Conservation (phyloP, 2,888 invertebrate species). For the Criorhina ranunculi region DNA sequence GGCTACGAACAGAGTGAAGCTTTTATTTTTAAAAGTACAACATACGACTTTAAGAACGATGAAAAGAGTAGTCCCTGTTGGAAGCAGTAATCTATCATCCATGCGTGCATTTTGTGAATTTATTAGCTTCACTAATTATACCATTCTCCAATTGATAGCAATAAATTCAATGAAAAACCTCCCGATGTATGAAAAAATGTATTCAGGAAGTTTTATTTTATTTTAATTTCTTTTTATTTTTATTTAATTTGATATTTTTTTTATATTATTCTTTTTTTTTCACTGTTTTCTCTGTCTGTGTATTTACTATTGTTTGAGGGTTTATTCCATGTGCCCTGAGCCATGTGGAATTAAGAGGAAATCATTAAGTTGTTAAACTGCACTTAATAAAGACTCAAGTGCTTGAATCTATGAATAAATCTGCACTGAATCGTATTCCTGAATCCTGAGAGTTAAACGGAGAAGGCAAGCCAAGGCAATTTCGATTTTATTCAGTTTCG, state of each 20-base stretch:
- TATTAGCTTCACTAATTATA: conserved; percentile 21
- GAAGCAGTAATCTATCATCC: neutral
- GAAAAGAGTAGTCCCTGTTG: neutral
- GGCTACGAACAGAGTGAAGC: too few relatives aligned
- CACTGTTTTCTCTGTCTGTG: conserved; percentile 27
- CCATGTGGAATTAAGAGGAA: conserved; percentile 71
- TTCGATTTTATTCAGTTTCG: conserved; percentile 74
- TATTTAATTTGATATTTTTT: too few relatives aligned
- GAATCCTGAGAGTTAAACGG: conserved; percentile 28
- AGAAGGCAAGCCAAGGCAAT: conserved; percentile 54
- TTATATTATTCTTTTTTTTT: conserved; percentile 30
- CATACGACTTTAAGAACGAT: too few relatives aligned
- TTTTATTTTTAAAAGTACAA: too few relatives aligned
- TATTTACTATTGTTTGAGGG: conserved; percentile 60
- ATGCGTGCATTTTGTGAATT: neutral
- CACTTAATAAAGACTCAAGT: conserved; percentile 74
- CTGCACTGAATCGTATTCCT: conserved; percentile 63
- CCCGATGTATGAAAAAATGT: conserved; percentile 15
- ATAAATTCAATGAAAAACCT: conserved; percentile 36
- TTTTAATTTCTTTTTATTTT: too few relatives aligned
- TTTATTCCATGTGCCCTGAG: conserved; percentile 63
- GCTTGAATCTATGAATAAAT: conserved; percentile 72
- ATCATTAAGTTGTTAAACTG: conserved; percentile 76
- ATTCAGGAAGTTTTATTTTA: conserved; percentile 33
- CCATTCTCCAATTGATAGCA: conserved; percentile 4